Conservation (phyloP, 2,888 invertebrate species). For the Drosophila stalkeri region DNA sequence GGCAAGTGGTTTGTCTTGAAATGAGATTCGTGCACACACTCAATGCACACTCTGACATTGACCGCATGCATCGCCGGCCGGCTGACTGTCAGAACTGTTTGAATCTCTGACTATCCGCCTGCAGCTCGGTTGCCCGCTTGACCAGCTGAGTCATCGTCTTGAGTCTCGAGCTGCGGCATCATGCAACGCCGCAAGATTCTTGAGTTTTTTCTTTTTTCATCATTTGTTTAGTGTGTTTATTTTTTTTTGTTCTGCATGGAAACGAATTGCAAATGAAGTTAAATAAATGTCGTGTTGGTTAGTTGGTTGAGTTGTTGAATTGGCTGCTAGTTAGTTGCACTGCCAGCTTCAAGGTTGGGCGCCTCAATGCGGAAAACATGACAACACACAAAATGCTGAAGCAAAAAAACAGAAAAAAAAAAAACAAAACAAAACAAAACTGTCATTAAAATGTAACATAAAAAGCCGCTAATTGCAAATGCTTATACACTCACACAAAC, state of each 20-base stretch:
- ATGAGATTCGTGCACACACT: conserved; percentile 70
- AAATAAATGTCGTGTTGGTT: conserved; percentile 57
- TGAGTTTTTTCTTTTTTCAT: conserved; percentile 15
- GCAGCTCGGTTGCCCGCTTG: background rate
- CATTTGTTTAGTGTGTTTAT: conserved; percentile 13
- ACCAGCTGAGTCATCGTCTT: conserved; percentile 62
- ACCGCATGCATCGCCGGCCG: conserved; percentile 70
- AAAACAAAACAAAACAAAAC: conserved; percentile 46
- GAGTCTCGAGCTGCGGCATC: conserved; percentile 16
- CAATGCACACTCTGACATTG: conserved; percentile 62
- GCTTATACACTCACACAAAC: conserved; percentile 30
- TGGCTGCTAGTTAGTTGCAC: conserved; percentile 46
- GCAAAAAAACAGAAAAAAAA: conserved; percentile 25
- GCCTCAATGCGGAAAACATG: conserved; percentile 73
- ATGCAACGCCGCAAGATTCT: conserved; percentile 58
- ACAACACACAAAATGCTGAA: conserved; percentile 54
- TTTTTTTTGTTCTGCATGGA: conserved; percentile 30
- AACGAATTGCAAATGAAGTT: conserved; percentile 74
- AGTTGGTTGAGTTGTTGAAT: conserved; percentile 26
- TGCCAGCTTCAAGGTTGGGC: conserved; percentile 61
- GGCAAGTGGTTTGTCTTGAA: conserved; percentile 82
- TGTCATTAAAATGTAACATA: conserved; percentile 74
- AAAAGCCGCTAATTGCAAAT: conserved; percentile 74
- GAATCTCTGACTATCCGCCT: conserved; percentile 1
- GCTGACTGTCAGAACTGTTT: conserved; percentile 26